Evolutionary conservation across 2,888 invertebrate species (phyloP), one percentile per base, ranked within the genome.

Genomic region (Endomychus coccineus): DNA sequence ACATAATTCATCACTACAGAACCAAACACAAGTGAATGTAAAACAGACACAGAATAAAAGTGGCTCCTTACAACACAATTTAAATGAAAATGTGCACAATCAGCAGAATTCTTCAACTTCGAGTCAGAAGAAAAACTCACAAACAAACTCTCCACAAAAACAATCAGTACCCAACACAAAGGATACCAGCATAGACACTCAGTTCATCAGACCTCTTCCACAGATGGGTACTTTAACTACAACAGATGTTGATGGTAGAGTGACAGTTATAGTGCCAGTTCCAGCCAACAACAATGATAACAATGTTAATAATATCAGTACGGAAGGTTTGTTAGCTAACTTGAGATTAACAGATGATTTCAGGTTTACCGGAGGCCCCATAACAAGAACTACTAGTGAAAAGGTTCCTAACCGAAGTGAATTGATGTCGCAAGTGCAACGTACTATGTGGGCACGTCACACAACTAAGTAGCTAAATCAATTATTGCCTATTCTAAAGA

Each of bases 391-490:
- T 29, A 87, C 87, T 16, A 88, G 88, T 66, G 89, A 88, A 56
- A 84, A 85, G 62, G 81, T 88, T 41, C 86, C 88, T 3, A 83
- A 87, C 58, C 76, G 86, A 34, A 88, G 83, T 64, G 87, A 88
- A 59, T 73, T 87, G 60, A 85, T 88, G 84, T 78, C 79, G 14
- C 83, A 87, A 51, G 77, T 89, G 49, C 80, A 81, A 56, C 72
- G 88, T 47, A 80, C 83, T 4, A 78, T 81, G 44, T 89, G 88
- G 88, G 86, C 87, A 12, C 72, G 89, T 50, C 89, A 89, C 59
- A 90, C 89, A 16, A 89, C 88, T 17, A 89, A 88, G 67, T 88
- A n/a, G n/a, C n/a, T n/a, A n/a, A n/a, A n/a, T n/a, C n/a, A n/a
- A n/a, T n/a, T n/a, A n/a, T n/a, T n/a, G n/a, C n/a, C n/a, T n/a